Evolutionary conservation across 1,140 invertebrate species (phyloP), one percentile per base, ranked within the genome.

Genomic region (Spodoptera litura): DNA sequence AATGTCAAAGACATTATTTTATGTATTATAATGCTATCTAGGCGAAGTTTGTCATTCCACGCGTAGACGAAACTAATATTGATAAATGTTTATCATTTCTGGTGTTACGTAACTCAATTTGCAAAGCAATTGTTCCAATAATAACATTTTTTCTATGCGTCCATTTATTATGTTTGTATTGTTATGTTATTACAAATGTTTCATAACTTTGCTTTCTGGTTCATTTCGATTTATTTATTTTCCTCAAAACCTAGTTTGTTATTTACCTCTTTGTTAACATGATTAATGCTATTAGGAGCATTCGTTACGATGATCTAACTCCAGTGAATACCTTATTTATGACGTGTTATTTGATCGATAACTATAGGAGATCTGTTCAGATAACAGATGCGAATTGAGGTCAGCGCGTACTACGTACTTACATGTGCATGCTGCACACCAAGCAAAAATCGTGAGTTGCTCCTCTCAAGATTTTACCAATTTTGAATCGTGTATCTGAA

Each of bases 331-430:
- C 71, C 55, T 59, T 49, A 84, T 83, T 89, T 84, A 76, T 84
- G 83, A 87, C 81, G 84, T 90, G 85, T 86, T 86, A 74, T 88
- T 88, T 87, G 87, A 90, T 90, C 85, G 88, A 87, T 73, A 77
- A 66, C 58, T 75, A 58, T 87, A 83, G 68, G 77, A 87, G 87
- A 91, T 87, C 86, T 91, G 83, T 89, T 88, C 83, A 88, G 88
- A 91, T 91, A 92, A 78, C 81, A 82, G 68, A 49, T 79, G 58
- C 62, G 81, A 87, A 91, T 87, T 88, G 84, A 86, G 89, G 89
- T 66, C 89, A 87, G 49, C 79, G 62, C 20, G 55, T 49, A 73
- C 20, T 20, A 20, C 20, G 20, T 20, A 20, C n/a, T n/a, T n/a
- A n/a, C 56, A 73, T 70, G 35, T 79, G 79, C 81, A 86, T 81